Conservation (phyloP, 1,140 invertebrate species). For the Tetragnatha versicolor region DNA sequence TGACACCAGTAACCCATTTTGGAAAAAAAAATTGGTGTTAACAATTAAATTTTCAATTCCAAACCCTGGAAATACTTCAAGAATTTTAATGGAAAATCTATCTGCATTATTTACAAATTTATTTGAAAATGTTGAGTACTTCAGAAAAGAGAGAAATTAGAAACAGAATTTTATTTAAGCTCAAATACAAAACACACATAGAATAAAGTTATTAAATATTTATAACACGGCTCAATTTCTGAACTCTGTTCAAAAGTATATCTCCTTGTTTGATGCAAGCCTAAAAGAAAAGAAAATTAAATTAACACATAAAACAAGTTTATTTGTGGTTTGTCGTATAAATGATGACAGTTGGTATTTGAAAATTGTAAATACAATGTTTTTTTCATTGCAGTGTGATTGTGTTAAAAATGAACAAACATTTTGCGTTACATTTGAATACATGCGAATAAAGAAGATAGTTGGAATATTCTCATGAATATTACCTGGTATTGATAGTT, state of each 20-base stretch:
- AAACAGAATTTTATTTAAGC: conserved; percentile 40
- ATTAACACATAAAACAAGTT: too few species aligned
- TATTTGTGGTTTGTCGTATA: too few species aligned
- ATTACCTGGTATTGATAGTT: conserved; percentile 92
- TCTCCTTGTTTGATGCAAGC: conserved; percentile 98
- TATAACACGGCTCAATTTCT: conserved; percentile 98
- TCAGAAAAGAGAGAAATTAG: background rate
- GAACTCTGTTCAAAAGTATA: conserved; percentile 94
- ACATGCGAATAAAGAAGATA: too few species aligned
- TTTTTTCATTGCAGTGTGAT: too few species aligned
- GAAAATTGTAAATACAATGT: too few species aligned
- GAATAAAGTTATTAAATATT: conserved; percentile 79
- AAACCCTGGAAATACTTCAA: background rate
- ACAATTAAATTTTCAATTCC: background rate
- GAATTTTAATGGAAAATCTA: background rate
- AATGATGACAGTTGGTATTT: too few species aligned
- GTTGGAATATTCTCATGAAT: too few species aligned
- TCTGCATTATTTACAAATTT: background rate
- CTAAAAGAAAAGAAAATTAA: conserved; percentile 58
- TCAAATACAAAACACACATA: conserved; percentile 34
- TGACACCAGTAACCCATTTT: background rate
- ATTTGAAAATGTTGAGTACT: background rate
- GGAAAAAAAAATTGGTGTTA: background rate
- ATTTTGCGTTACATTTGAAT: too few species aligned
- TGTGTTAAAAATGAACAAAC: too few species aligned